Evolutionary conservation across 2,113 vertebrate species (phyloP).

Genomic region (Hucho hucho): DNA sequence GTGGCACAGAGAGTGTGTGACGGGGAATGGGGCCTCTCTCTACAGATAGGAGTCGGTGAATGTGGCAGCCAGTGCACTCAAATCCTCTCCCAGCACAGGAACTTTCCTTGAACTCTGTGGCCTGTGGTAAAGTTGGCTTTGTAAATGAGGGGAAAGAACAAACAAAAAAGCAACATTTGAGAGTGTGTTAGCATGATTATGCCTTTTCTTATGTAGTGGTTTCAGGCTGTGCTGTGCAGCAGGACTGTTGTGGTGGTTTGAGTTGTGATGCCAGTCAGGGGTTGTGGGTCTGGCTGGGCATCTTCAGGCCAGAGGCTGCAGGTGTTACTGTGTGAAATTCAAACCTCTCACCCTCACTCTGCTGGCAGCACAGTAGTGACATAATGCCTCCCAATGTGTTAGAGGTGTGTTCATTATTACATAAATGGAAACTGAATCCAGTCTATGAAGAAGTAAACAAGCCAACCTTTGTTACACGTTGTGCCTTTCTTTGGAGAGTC

Average conservation of each 20-base stretch:
- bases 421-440: conserved; percentile 26
- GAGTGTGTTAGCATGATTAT: not conserved
- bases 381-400: conserved; percentile 27
- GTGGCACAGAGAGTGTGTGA: conserved; percentile 15
- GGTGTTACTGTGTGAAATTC: conserved; percentile 51
- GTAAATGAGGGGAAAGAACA: conserved; percentile 15
- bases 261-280: conserved; percentile 15
- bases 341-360: conserved; percentile 34
- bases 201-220: not conserved
- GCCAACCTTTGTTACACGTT: not conserved
- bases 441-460: conserved; percentile 12
- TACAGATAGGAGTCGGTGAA: conserved; percentile 36
- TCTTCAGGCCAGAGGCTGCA: conserved; percentile 56
- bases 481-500: conserved; percentile 5
- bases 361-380: conserved; percentile 25
- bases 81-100: conserved; percentile 28
- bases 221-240: not conserved
- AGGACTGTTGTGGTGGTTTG: not conserved
- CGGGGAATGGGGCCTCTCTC: conserved; percentile 25
- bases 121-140: conserved; percentile 35
- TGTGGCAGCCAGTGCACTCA: conserved; percentile 47
- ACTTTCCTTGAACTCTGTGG: conserved; percentile 44
- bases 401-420: conserved; percentile 31
- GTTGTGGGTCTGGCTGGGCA: conserved; percentile 26
- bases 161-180: conserved; percentile 3